A percentile compares a stretch with the other conserved stretches of the same genome.
These are phyloP conservation scores for Cyrtorhinus lividipennis DNA, from an alignment of 1,140 invertebrate species.

Conservation along the genomic window DNA sequence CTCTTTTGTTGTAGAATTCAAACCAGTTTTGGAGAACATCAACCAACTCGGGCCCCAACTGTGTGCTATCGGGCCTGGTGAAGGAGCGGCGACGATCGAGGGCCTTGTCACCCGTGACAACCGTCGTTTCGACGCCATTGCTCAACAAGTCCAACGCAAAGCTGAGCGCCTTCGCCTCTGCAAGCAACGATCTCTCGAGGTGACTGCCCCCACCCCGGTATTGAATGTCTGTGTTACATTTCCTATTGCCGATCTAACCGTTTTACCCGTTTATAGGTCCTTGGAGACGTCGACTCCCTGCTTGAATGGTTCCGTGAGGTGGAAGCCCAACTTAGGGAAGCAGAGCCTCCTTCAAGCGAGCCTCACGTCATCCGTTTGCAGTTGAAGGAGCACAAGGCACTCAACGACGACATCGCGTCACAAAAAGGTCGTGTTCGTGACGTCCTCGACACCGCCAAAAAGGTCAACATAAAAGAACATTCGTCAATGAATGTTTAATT, in stretches of 20 bases:
- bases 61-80: slow-evolving; percentile 81
- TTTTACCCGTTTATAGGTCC: too few species aligned
- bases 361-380: slow-evolving; percentile 78
- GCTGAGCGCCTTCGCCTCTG: slow-evolving; percentile 81
- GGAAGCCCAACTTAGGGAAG: slow-evolving; percentile 64
- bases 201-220: too few species aligned
- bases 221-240: too few species aligned
- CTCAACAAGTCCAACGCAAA: slow-evolving; percentile 85
- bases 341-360: slow-evolving; percentile 79
- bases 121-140: slow-evolving; percentile 82
- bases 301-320: slow-evolving; percentile 92
- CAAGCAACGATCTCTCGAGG: slow-evolving; percentile 72
- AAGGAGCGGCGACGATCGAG: slow-evolving; percentile 86
- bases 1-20: slow-evolving; percentile 43
- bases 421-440: slow-evolving; percentile 84
- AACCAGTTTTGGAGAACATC: slow-evolving; percentile 73
- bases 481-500: too few species aligned
- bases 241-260: too few species aligned
- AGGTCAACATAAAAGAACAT: too few species aligned
- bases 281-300: slow-evolving; percentile 86
- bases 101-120: slow-evolving; percentile 82
- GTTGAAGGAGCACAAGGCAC: slow-evolving; percentile 81
- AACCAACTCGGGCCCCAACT: slow-evolving; percentile 83
- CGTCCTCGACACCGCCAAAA: slow-evolving; percentile 81
- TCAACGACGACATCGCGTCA: slow-evolving; percentile 89